These are phyloP conservation scores for Lineus longissimus DNA, from an alignment of 1,140 invertebrate genomes.

Conservation along the genomic window DNA sequence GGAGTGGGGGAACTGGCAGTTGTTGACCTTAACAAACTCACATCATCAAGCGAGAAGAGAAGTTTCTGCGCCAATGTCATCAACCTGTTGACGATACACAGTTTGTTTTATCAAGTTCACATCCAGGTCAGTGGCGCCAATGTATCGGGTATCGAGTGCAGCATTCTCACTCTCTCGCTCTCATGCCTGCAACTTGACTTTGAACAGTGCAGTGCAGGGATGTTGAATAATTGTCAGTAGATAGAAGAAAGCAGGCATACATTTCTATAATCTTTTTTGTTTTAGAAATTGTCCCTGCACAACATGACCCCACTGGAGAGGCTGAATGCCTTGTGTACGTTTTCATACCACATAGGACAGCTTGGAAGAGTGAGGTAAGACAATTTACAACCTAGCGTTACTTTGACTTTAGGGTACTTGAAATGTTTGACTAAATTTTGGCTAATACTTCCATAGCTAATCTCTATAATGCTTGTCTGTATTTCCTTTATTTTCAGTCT, in stretches of 20 bases:
- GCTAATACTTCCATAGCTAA: background rate
- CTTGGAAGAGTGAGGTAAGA: constrained; percentile 33
- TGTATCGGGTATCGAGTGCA: no score
- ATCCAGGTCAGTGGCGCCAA: background rate
- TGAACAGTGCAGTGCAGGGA: no score
- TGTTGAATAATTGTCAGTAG: background rate
- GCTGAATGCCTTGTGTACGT: constrained; percentile 13
- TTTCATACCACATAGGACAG: constrained; percentile 42
- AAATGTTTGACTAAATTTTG: background rate
- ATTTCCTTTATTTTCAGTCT: constrained; percentile 29
- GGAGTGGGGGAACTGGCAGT: constrained; percentile 26
- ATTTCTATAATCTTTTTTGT: constrained; percentile 3
- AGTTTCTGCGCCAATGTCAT: constrained; percentile 49
- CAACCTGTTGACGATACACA: constrained; percentile 46
- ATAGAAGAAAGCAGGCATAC: background rate
- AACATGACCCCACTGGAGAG: background rate
- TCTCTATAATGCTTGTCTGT: constrained; percentile 6
- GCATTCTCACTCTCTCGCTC: no score
- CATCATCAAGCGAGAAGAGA: constrained; percentile 28
- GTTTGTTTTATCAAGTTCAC: constrained; percentile 23
- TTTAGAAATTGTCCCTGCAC: background rate
- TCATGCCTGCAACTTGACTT: no score
- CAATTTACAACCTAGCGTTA: no score
- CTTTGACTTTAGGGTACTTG: no score
- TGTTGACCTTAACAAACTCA: constrained; percentile 32